Conservation (phyloP, 2,113 vertebrate species). For the Meriones unguiculatus region DNA sequence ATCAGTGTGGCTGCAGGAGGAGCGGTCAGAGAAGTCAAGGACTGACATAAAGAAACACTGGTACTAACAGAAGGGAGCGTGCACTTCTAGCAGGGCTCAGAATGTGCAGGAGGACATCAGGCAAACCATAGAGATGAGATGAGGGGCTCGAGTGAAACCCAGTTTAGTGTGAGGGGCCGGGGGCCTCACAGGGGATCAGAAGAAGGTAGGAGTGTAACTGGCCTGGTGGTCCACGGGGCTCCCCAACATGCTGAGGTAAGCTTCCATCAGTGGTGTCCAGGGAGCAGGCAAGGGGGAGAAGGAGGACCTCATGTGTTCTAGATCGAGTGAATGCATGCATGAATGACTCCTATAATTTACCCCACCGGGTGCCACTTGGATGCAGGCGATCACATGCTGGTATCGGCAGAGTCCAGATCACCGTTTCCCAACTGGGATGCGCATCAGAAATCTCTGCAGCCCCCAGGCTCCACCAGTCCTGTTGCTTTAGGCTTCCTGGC, state of each 20-base stretch:
- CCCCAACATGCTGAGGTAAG: neutral
- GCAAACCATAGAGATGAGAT: fast-evolving
- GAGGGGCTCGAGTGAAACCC: neutral
- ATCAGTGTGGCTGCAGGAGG: neutral
- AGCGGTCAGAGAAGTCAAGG: neutral
- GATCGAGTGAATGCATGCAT: neutral
- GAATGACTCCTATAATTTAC: neutral
- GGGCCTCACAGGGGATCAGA: neutral
- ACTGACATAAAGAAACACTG: no score
- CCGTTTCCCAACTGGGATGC: neutral
- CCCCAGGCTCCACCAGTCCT: no score
- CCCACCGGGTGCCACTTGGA: neutral
- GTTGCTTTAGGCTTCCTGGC: neutral
- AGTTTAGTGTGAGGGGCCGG: neutral
- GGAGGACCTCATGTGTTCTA: neutral
- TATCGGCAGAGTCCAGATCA: neutral
- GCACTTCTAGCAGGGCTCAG: neutral
- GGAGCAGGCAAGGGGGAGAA: neutral
- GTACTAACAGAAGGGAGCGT: fast-evolving
- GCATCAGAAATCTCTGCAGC: neutral
- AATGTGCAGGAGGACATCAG: neutral
- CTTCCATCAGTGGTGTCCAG: fast-evolving
- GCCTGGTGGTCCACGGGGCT: neutral
- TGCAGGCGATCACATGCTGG: fast-evolving
- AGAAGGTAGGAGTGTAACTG: neutral